Percentiles rank a stretch among this genome's conserved stretches.
Conservation (phyloP, 2,113 vertebrate species). For the Martes martes region DNA sequence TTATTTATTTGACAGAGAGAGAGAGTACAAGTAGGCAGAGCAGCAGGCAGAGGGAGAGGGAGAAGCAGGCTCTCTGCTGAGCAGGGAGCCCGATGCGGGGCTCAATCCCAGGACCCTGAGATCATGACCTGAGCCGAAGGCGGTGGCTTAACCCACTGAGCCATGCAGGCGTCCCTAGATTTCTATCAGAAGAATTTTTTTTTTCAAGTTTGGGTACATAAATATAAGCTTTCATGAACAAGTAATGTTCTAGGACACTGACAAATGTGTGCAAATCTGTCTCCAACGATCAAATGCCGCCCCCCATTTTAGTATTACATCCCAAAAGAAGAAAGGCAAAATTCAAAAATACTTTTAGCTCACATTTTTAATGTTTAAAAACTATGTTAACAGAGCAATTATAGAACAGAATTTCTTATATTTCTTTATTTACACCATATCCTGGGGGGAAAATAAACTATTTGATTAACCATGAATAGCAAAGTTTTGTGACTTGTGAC, state of each 20-base stretch:
- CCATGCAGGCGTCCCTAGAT: not conserved
- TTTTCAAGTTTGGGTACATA: not conserved
- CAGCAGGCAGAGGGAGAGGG: too few species aligned
- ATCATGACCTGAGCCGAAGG: too few species aligned
- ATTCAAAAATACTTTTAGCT: constrained; percentile 57
- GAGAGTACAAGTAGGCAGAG: too few species aligned
- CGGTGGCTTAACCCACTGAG: too few species aligned
- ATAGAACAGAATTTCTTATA: constrained; percentile 75
- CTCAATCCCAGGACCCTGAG: too few species aligned
- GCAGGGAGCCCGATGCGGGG: too few species aligned
- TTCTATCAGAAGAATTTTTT: not conserved
- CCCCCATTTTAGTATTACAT: not conserved
- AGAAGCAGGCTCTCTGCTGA: too few species aligned
- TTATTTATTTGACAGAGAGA: too few species aligned
- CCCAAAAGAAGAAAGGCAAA: constrained; percentile 55
- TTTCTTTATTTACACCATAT: constrained; percentile 80
- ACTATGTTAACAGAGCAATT: constrained; percentile 77
- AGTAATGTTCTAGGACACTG: not conserved
- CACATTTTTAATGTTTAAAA: constrained; percentile 84
- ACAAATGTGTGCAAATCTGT: not conserved
- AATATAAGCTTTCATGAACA: not conserved
- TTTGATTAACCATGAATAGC: constrained; percentile 79
- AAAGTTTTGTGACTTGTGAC: constrained; percentile 66
- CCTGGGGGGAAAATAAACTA: constrained; percentile 55
- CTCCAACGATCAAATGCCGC: not conserved